These are phyloP conservation scores for Hyles euphorbiae DNA, from an alignment of 1,140 invertebrate species.

Conservation along the genomic window DNA sequence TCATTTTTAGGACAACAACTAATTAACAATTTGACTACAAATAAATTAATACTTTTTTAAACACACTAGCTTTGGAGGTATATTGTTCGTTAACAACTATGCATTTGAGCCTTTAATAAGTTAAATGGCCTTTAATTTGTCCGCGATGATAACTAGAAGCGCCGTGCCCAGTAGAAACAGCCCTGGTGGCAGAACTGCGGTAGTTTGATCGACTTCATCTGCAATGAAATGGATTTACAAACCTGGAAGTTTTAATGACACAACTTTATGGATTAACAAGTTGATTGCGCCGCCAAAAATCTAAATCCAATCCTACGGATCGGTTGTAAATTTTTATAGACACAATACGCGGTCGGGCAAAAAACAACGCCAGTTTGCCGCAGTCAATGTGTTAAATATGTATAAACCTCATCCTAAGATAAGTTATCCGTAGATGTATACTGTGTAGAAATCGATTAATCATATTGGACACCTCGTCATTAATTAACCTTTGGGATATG, in stretches of 20 bases:
- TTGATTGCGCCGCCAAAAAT: too few relatives aligned
- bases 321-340: too few relatives aligned
- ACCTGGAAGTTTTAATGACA: too few relatives aligned
- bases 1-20: constrained; percentile 20
- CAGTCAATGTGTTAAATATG: too few relatives aligned
- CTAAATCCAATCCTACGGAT: too few relatives aligned
- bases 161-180: constrained; percentile 63
- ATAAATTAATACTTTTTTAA: constrained; percentile 62
- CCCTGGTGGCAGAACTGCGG: constrained; percentile 53
- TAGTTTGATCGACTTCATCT: constrained; percentile 46
- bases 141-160: constrained; percentile 60
- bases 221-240: constrained; percentile 14
- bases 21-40: constrained; percentile 26
- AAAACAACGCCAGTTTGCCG: too few relatives aligned
- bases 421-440: too few relatives aligned
- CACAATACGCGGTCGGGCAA: too few relatives aligned
- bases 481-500: not conserved
- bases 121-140: constrained; percentile 58
- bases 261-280: too few relatives aligned
- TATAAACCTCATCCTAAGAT: too few relatives aligned
- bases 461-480: not conserved
- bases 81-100: constrained; percentile 35
- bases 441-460: too few relatives aligned
- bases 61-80: constrained; percentile 49
- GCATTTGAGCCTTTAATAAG: constrained; percentile 22